Evolutionary conservation across 2,888 invertebrate genomes (phyloP), one percentile per base, ranked within the genome.

Genomic region (Serripes groenlandicus): DNA sequence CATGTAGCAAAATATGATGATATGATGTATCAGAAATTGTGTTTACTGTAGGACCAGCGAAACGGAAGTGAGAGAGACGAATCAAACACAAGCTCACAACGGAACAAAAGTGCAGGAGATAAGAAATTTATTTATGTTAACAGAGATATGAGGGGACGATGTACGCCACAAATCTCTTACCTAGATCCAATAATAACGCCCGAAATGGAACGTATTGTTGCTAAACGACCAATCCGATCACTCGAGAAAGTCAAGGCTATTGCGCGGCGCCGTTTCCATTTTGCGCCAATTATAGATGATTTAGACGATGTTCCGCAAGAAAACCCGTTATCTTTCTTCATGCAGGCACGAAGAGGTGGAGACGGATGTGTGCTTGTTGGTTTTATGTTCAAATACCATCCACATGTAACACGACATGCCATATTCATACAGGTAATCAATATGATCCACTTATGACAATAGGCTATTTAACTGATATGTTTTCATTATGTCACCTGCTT

Each of bases 381-480:
- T 0, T 78, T 78, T 26, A 78, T 78, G 74, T 78, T 69, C 35
- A 54, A 60, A n/a, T 78, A 78, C 32, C 78, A 78, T 34, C 73
- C 66, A 34, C 58, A 78, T 52, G 78, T 42, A 11, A 78, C 56
- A 58, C 28, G 78, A 54, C 78, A 78, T 60, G 78, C 73, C 15
- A 68, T 74, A 4, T 78, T 74, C 49, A 58, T 78, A 58, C 70
- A 78, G 74, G 78, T 78, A 73, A 28, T 26, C 11, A 18, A 7
- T 18, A 56, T 11, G n/a, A n/a, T 18, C 23, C 7, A 23, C 56
- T 23, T n/a, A 23, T 56, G 42, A 42, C 42, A 42, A 42, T 9
- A 9, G 18, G 9, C 9, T 11, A 42, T 18, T 42, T 11, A 42
- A 42, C 42, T 42, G 9, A 42, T 42, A 42, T 42, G 42, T 18